Conservation (phyloP, 2,113 vertebrate species). For the Zosterops pallidus region DNA sequence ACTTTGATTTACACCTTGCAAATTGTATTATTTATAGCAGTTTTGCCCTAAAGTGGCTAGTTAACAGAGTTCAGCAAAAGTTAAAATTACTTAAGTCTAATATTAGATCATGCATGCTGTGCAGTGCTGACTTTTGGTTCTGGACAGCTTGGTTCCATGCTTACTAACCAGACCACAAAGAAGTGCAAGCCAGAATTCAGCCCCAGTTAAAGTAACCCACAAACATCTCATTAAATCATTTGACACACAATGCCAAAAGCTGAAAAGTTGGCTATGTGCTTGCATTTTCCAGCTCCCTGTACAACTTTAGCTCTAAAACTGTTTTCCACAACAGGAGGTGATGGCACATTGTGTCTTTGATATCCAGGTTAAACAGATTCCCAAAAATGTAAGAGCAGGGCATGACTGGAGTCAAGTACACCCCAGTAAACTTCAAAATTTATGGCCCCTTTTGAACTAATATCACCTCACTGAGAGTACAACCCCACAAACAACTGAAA, state of each 20-base stretch:
- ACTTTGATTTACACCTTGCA: conserved; percentile 38
- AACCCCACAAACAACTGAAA: not conserved
- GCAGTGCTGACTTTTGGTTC: not conserved
- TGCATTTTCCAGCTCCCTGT: not conserved
- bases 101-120: not conserved
- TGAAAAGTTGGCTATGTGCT: fast-evolving
- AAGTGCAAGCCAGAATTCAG: conserved; percentile 13
- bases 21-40: conserved; percentile 48
- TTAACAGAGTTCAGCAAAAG: conserved; percentile 21
- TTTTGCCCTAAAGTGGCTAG: not conserved
- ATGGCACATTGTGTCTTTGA: not conserved
- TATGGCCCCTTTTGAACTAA: not conserved
- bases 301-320: not conserved
- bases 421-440: not conserved
- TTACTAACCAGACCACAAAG: not conserved
- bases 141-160: not conserved
- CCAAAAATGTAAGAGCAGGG: not conserved
- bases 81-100: conserved; percentile 34
- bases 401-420: not conserved
- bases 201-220: not conserved
- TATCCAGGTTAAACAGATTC: not conserved
- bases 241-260: not conserved
- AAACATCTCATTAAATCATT: conserved; percentile 28
- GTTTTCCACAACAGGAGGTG: not conserved
- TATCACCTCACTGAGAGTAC: not conserved